Evolutionary conservation across 1,140 invertebrate genomes (phyloP), one percentile per base, ranked within the genome.

Genomic region (Apis florea): DNA sequence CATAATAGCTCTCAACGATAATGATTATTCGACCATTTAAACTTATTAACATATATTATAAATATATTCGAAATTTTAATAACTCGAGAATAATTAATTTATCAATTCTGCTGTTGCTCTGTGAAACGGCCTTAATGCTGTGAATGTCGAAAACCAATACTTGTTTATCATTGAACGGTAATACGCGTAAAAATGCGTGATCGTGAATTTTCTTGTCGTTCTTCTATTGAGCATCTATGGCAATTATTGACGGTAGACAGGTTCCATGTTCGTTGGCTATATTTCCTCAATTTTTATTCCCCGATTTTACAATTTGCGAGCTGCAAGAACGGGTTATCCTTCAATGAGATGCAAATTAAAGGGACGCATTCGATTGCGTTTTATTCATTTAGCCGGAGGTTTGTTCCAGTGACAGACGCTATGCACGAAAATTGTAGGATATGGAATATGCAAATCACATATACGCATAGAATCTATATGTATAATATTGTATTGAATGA

Each of bases 101-200:
- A 6, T 40, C 0, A 40, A 40, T 5, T 40, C 4, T 6, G 5
- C 31, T 40, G 31, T 40, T 40, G 5, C 5, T 40, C 2, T 40
- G 5, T 40, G 31, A 40, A 40, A 40, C 6, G 31, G 31, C 4
- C 31, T 40, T 40, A 40, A 40, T 40, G 31, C 31, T 40, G 31
- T 26, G 49, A 61, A 56, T 51, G 54, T 24, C 49, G 51, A 17
- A 63, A 72, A 82, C 59, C 26, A 64, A 79, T 82, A 74, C 72
- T 17, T 26, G 61, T 74, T 79, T 75, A 74, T 85, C 75, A 85
- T 82, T 56, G 64, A 82, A 61, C 10, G 40, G 74, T 51, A 24
- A 56, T 66, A 75, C 19, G 51, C 58, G 21, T 56, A 66, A 26
- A 67, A 69, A 59, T 71, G 66, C n/a, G 40, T 51, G 56, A n/a